A percentile compares a stretch with the other conserved stretches of the same genome.
phyloP scores from a whole-genome alignment of 2,888 invertebrate species.

The Tinea trinotella region DNA sequence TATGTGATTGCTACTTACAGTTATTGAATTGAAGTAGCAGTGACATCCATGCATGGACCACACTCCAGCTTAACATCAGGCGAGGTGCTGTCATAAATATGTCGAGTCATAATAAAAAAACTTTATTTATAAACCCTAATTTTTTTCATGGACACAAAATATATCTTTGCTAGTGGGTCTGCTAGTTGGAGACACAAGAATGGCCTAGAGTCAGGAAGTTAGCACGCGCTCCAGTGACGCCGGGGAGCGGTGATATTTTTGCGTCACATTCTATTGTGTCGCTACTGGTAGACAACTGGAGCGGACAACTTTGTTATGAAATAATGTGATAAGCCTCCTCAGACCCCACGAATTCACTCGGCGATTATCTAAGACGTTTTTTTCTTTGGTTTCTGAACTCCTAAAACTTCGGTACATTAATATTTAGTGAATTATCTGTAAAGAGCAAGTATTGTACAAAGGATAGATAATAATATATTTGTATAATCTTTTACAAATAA shows the following conservation, averaged over 20 bases:
- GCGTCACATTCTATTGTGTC: constrained; percentile 40
- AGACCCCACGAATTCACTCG: constrained; percentile 1
- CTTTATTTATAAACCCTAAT: too few relatives aligned
- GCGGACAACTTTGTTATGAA: constrained; percentile 26
- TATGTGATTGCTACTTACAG: too few relatives aligned
- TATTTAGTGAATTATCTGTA: background rate
- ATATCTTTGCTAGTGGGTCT: too few relatives aligned
- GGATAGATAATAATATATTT: too few relatives aligned
- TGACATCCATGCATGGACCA: too few relatives aligned
- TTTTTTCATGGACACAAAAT: too few relatives aligned
- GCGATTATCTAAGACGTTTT: background rate
- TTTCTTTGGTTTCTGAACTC: background rate
- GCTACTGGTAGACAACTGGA: constrained; percentile 22
- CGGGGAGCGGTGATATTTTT: constrained; percentile 38
- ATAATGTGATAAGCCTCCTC: constrained; percentile 20
- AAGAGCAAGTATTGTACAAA: too few relatives aligned
- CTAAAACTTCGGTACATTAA: background rate
- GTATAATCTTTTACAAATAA: too few relatives aligned
- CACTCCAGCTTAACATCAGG: too few relatives aligned
- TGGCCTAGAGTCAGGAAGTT: constrained; percentile 5
- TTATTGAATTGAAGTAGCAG: too few relatives aligned
- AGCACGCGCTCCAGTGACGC: constrained; percentile 14
- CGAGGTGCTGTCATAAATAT: too few relatives aligned
- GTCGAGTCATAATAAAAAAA: too few relatives aligned
- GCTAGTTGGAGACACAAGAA: background rate